Evolutionary conservation across 1,140 invertebrate genomes (phyloP).

Genomic region (Zaprionus taronus): DNA sequence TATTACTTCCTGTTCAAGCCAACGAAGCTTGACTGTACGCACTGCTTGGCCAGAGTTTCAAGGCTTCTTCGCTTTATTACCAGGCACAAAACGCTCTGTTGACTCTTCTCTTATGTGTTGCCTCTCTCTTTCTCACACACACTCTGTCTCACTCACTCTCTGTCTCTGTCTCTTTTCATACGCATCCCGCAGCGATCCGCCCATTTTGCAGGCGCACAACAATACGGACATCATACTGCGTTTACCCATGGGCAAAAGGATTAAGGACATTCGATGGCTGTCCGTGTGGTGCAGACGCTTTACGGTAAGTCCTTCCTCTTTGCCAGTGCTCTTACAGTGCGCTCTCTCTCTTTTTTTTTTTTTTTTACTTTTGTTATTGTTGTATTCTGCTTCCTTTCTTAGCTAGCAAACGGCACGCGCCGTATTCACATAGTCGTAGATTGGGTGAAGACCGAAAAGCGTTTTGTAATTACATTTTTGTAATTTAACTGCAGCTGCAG

Average conservation of each 20-base stretch:
- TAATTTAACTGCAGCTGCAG: conserved; percentile 71
- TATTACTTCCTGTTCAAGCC: background rate
- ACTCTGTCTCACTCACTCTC: conserved; percentile 9
- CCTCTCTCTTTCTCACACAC: background rate
- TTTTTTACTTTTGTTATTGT: conserved; percentile 14
- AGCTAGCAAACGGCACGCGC: conserved; percentile 63
- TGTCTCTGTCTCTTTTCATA: conserved; percentile 26
- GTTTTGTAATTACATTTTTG: conserved; percentile 79
- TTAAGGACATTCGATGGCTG: conserved; percentile 94
- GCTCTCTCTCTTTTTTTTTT: background rate
- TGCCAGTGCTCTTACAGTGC: background rate
- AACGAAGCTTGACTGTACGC: conserved; percentile 12
- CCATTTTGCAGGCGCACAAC: conserved; percentile 89
- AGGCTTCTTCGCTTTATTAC: conserved; percentile 25
- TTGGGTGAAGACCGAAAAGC: conserved; percentile 50
- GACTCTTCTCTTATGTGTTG: conserved; percentile 17
- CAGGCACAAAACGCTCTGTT: conserved; percentile 7
- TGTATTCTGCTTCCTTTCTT: conserved; percentile 29
- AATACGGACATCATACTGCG: conserved; percentile 92
- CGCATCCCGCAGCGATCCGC: conserved; percentile 88
- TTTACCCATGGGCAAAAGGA: conserved; percentile 91
- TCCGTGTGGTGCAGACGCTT: conserved; percentile 95
- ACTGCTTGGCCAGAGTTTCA: conserved; percentile 20
- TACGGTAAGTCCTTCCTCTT: conserved; percentile 88
- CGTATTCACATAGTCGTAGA: conserved; percentile 60